Evolutionary conservation across 2,888 invertebrate genomes (phyloP), one percentile per base, ranked within the genome.

Genomic region (Anoncus sp.): DNA sequence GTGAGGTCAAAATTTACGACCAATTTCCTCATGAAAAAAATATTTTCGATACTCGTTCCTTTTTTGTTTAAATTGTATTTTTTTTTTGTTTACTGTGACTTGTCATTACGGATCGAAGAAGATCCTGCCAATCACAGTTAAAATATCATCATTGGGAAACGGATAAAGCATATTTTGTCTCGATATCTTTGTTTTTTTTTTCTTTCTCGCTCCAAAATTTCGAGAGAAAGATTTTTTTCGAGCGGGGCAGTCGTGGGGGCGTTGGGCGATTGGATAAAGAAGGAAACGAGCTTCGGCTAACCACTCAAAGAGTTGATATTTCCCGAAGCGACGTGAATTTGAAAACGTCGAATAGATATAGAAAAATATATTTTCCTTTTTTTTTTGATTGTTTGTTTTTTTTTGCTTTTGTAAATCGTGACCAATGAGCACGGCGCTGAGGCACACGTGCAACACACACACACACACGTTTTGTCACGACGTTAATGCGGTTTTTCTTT

Each of bases 1-100:
- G 83, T n/a, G n/a, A 85, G 89, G 89, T 90, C 89, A 89, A 89
- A 87, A 81, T 82, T 63, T 63, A 75, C 79, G 89, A 90, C 90
- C 90, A 88, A 89, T 85, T n/a, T 84, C 82, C 80, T 88, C 87
- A 88, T 87, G 87, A 90, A 87, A n/a, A n/a, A n/a, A n/a, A 40
- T 6, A 83, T 87, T 83, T 84, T 80, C 73, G 81, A 83, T 80
- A 82, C 62, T 55, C 24, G 35, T 63, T 49, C 20, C 31, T 57
- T 47, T 31, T 31, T 47, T 16, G 16, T n/a, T n/a, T 7, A 22
- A 40, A 59, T 59, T 20, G 20, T 51, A 18, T 31, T 74, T 67
- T 74, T 73, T 65, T 62, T 47, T 57, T 65, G 65, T 43, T 63
- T 69, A 83, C 83, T 83, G 83, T 77, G 85, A 85, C 86, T 86